Percentiles rank a stretch among this genome's conserved stretches.
phyloP scores from a whole-genome alignment of 2,113 vertebrate species.

The Solea senegalensis region DNA sequence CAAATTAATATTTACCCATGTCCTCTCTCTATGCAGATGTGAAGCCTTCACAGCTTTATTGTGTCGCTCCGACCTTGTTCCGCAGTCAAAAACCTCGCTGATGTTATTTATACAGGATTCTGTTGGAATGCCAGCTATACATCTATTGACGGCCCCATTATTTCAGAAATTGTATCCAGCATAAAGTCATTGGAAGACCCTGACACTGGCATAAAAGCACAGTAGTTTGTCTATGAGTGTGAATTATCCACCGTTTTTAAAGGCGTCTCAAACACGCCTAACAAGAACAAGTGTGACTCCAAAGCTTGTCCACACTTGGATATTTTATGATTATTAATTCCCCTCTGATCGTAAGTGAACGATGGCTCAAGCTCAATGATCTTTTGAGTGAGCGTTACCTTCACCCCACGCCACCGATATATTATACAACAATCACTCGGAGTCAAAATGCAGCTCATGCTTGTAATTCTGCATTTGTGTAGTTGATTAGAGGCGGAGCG shows the following conservation, averaged over 20 bases:
- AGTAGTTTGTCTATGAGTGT: slow-evolving; percentile 1
- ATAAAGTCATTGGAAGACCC: slow-evolving; percentile 14
- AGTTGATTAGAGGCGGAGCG: no score
- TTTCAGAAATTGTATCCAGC: slow-evolving; percentile 7
- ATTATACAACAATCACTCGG: slow-evolving; percentile 23
- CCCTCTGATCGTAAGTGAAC: slow-evolving; percentile 33
- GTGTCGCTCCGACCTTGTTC: slow-evolving; percentile 8
- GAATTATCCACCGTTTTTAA: slow-evolving; percentile 10
- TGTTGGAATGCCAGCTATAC: slow-evolving; percentile 6
- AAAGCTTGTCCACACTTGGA: background rate
- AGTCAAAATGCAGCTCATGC: slow-evolving; percentile 25
- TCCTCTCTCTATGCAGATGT: background rate
- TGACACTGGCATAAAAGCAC: slow-evolving; percentile 25
- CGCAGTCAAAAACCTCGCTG: slow-evolving; percentile 22
- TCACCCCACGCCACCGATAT: slow-evolving; percentile 2
- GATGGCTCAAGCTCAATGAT: background rate
- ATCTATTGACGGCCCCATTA: slow-evolving; percentile 12
- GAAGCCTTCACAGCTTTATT: slow-evolving; percentile 36
- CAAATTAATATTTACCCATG: background rate
- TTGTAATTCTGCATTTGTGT: slow-evolving; percentile 7
- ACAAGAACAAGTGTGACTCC: slow-evolving; percentile 18
- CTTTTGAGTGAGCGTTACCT: slow-evolving; percentile 32
- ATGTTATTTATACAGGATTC: slow-evolving; percentile 13
- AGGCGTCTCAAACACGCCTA: background rate
- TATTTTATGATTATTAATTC: slow-evolving; percentile 15